Conservation (phyloP, 2,113 vertebrate genomes). For the Porphyrio hochstetteri region DNA sequence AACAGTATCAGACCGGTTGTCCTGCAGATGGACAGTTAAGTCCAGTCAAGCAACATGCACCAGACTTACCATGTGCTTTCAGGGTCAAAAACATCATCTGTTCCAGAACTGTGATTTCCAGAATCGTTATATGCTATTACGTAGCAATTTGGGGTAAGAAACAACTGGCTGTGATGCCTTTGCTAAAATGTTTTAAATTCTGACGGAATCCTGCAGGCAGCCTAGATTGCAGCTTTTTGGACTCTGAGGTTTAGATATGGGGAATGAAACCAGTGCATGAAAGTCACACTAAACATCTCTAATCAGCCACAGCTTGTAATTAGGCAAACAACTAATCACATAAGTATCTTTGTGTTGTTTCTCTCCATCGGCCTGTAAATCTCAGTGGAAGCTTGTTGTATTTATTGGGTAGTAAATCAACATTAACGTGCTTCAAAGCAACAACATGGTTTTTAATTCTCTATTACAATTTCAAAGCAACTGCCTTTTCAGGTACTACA, state of each 20-base stretch:
- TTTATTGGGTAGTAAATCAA: constrained; percentile 70
- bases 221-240: constrained; percentile 1
- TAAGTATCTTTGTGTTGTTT: constrained; percentile 41
- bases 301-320: constrained; percentile 58
- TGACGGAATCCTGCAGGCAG: constrained; percentile 32
- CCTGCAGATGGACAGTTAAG: not conserved
- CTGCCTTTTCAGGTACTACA: not conserved
- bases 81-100: not conserved
- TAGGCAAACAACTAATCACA: constrained; percentile 46
- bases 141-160: not conserved
- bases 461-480: constrained; percentile 21
- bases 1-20: not conserved
- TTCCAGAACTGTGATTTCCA: not conserved
- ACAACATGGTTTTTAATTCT: constrained; percentile 51
- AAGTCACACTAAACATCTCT: constrained; percentile 35
- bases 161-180: constrained; percentile 6
- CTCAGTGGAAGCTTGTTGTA: constrained; percentile 48
- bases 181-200: constrained; percentile 41
- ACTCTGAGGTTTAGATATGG: not conserved
- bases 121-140: not conserved
- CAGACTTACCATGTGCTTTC: not conserved
- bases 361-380: constrained; percentile 9
- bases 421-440: constrained; percentile 46
- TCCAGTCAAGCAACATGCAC: too few relatives aligned
- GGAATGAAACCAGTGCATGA: constrained; percentile 29